Conservation (phyloP, 1,140 invertebrate species). For the Diprion similis region DNA sequence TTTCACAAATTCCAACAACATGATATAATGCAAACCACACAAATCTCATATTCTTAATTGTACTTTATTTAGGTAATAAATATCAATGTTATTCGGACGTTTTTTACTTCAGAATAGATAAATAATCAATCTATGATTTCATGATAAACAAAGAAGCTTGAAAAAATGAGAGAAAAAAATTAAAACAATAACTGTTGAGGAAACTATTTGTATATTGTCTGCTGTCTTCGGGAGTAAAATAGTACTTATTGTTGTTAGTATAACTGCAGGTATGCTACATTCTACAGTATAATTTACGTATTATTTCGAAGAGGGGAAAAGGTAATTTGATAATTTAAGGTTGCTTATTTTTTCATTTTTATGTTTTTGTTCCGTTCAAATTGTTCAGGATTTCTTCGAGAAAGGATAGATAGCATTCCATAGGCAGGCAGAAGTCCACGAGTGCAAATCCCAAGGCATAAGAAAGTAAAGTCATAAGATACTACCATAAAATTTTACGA, state of each 20-base stretch:
- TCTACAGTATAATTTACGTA: neutral
- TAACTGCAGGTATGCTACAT: neutral
- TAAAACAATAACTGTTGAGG: neutral
- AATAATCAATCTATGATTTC: neutral
- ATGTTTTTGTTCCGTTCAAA: neutral
- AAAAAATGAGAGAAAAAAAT: neutral
- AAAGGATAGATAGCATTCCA: conserved; percentile 10
- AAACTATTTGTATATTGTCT: conserved; percentile 5
- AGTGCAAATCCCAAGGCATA: conserved; percentile 11
- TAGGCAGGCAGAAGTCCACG: neutral
- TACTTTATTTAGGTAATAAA: too few relatives aligned
- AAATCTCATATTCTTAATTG: too few relatives aligned
- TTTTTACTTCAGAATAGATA: too few relatives aligned
- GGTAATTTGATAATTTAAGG: too few relatives aligned
- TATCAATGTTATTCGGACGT: too few relatives aligned
- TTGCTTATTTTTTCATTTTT: neutral
- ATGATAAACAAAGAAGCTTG: neutral
- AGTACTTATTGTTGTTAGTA: neutral
- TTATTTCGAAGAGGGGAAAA: too few relatives aligned
- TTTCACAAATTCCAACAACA: neutral
- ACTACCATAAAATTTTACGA: conserved; percentile 4
- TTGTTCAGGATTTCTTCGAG: conserved; percentile 17
- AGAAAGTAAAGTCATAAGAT: conserved; percentile 10
- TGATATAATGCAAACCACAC: neutral
- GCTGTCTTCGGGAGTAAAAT: neutral